Evolutionary conservation across 2,113 vertebrate genomes (phyloP), one percentile per base, ranked within the genome.

Genomic region (Bujurquina vittata): DNA sequence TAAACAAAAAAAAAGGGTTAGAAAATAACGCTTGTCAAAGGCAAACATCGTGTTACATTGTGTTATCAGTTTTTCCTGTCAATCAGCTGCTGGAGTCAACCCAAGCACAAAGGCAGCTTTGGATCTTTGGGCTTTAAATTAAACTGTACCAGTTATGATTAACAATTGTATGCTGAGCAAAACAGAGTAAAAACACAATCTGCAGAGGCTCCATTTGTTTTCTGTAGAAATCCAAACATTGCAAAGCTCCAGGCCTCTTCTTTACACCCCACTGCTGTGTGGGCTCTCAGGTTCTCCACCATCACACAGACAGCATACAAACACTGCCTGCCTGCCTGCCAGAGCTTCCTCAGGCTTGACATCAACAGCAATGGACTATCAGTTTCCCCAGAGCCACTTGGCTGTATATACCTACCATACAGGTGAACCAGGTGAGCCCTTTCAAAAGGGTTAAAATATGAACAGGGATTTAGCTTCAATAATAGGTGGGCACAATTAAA

Each of bases 341-440:
- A 6, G 20, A 65, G 40, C 63, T 26, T 75, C 52, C 59, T 75
- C 54, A 52, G 46, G 46, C 62, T 72, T 17, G 15, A 56, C 62
- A 52, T 85, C 84, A 90, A 90, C 62, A 88, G 52, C 75, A 56
- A 81, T 26, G 14, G 17, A 35, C 46, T 35, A 23, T 56, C 22
- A 33, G 31, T 60, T 63, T 83, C 56, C 37, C 3, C 37, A 80
- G 35, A 76, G 26, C 15, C 8, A 55, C 65, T 77, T 20, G 10
- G 14, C 78, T 86, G 60, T 40, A 69, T 54, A 18, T 62, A 43
- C 43, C 18, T 75, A 23, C 37, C 22, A 57, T 26, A 43, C 17
- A 83, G 61, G 37, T 79, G 37, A 87, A 86, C 57, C 75, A 55
- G 65, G 33, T 54, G 67, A 85, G 35, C 54, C 18, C 10, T 60